These are phyloP conservation scores for Drosophila neutralis DNA, from an alignment of 2,888 invertebrate species.

Conservation along the genomic window DNA sequence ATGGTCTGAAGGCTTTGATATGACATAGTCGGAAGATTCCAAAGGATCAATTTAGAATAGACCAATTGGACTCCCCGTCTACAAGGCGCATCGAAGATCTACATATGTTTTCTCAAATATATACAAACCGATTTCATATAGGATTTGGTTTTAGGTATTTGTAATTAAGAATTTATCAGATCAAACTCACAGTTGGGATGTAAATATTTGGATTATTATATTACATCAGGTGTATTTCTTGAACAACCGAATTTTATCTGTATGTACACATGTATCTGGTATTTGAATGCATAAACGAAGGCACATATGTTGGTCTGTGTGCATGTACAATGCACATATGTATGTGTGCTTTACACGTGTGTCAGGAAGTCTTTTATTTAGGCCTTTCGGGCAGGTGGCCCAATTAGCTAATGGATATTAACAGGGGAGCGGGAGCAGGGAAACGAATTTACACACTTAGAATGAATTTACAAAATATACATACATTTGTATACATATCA, in stretches of 20 bases:
- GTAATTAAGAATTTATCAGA: background rate
- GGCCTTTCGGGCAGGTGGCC: conserved; percentile 45
- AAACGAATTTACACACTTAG: conserved; percentile 28
- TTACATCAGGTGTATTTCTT: background rate
- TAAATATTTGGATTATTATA: background rate
- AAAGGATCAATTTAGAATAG: background rate
- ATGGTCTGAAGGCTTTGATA: background rate
- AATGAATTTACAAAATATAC: background rate
- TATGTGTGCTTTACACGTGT: conserved; percentile 4
- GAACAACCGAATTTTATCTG: background rate
- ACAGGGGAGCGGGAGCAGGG: conserved; percentile 38
- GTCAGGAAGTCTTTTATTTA: conserved; percentile 22
- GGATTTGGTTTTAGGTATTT: background rate
- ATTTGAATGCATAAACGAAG: background rate
- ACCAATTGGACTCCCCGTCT: background rate
- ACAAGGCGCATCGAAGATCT: background rate
- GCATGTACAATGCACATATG: conserved; percentile 6
- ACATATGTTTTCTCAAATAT: background rate
- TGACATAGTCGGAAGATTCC: background rate
- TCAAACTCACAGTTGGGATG: background rate
- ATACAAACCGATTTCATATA: background rate
- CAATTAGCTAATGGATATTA: conserved; percentile 75
- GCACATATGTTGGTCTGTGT: background rate
- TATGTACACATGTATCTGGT: background rate
- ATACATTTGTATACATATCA: conserved; percentile 2